A percentile compares a stretch with the other conserved stretches of the same genome.
phyloP scores from a whole-genome alignment of 2,113 vertebrate genomes.

The Oreotrochilus melanogaster region DNA sequence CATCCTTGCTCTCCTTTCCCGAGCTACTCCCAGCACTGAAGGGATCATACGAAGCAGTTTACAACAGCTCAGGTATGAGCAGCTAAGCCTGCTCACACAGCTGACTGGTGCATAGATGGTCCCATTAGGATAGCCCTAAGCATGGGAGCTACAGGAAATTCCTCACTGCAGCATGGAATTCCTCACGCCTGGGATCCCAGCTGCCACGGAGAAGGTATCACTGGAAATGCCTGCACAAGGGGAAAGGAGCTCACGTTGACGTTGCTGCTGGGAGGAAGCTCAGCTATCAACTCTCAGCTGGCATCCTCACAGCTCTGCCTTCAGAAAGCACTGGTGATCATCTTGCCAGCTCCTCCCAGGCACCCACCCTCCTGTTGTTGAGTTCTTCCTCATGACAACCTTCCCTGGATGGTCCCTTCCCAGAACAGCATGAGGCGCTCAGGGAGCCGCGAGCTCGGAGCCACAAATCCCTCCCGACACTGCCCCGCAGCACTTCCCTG shows the following conservation, averaged over 20 bases:
- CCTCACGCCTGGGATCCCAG: background rate
- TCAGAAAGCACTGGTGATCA: background rate
- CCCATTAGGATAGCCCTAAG: background rate
- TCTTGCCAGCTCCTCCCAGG: background rate
- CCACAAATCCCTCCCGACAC: constrained; percentile 72
- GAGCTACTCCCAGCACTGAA: background rate
- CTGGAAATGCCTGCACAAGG: background rate
- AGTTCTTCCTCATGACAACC: constrained; percentile 11
- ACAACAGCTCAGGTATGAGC: background rate
- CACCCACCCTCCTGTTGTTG: background rate
- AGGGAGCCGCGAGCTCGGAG: constrained; percentile 63
- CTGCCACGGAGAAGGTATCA: rapidly evolving
- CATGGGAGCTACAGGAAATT: rapidly evolving
- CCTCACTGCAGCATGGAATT: background rate
- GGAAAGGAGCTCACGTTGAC: rapidly evolving
- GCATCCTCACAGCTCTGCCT: constrained; percentile 28
- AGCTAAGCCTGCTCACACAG: background rate
- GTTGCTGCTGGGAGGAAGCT: background rate
- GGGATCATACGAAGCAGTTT: rapidly evolving
- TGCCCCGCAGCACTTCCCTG: constrained; percentile 62
- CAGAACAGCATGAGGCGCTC: constrained; percentile 53
- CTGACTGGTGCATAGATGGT: background rate
- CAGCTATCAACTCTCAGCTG: background rate
- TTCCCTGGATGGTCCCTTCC: constrained; percentile 45
- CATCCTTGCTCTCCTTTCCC: background rate